A percentile compares a stretch with the other conserved stretches of the same genome.
These are phyloP conservation scores for Steatocranus sp. DNA, from an alignment of 2,797 vertebrate genomes.

Conservation along the genomic window DNA sequence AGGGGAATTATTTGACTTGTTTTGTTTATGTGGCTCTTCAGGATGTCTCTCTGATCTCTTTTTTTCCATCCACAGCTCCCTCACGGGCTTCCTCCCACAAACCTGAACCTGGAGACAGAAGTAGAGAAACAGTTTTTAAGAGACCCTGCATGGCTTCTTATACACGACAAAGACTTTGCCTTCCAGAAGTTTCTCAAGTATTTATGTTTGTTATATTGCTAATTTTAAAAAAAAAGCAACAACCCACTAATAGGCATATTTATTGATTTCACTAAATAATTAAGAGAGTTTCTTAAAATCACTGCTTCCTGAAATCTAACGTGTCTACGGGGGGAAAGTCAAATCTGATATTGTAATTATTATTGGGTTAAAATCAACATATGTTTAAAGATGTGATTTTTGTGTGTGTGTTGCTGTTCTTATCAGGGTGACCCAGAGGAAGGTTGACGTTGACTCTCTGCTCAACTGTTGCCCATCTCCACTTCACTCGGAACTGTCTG, in stretches of 20 bases:
- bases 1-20: not conserved
- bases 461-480: constrained; percentile 69
- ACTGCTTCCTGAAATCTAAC: not conserved
- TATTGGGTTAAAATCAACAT: not conserved
- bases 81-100: constrained; percentile 84
- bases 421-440: constrained; percentile 73
- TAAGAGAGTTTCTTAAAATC: not conserved
- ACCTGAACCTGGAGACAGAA: constrained; percentile 80
- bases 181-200: constrained; percentile 85
- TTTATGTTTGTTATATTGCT: not conserved
- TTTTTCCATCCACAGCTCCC: constrained; percentile 75
- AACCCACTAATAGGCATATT: not conserved
- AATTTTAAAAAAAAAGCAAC: not conserved
- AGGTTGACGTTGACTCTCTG: constrained; percentile 73
- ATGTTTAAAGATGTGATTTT: not conserved
- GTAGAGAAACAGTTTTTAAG: constrained; percentile 81
- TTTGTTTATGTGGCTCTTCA: not conserved
- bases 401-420: not conserved
- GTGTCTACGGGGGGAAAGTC: not conserved
- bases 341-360: not conserved
- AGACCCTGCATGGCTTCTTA: constrained; percentile 84
- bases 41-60: not conserved
- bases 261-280: not conserved
- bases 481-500: constrained; percentile 82
- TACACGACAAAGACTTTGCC: constrained; percentile 82